Evolutionary conservation across 2,113 vertebrate genomes (phyloP).

Genomic region (Neodontobutis hainanensis): DNA sequence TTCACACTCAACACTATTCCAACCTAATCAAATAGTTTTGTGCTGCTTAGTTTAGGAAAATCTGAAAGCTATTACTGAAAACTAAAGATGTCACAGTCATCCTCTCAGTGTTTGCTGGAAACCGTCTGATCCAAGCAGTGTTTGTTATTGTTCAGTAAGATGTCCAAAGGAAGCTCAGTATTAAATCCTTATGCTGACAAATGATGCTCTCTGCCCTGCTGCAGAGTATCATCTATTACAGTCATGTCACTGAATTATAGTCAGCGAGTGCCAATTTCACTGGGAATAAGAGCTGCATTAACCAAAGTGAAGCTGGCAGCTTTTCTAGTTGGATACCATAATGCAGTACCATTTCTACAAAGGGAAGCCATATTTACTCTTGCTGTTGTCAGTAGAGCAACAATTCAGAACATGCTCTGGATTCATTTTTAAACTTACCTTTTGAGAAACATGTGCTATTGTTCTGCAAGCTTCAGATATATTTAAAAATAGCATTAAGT

Average conservation of each 20-base stretch:
- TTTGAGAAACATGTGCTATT: constrained; percentile 16
- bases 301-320: constrained; percentile 40
- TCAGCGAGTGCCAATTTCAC: constrained; percentile 33
- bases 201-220: neutral
- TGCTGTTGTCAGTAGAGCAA: constrained; percentile 47
- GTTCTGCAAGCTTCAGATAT: neutral
- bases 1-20: too few relatives aligned
- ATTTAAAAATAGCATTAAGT: neutral
- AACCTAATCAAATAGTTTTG: too few relatives aligned
- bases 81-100: neutral
- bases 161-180: neutral
- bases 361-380: constrained; percentile 35
- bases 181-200: neutral
- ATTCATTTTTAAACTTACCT: constrained; percentile 18
- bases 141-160: constrained; percentile 9
- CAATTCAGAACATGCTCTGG: constrained; percentile 14
- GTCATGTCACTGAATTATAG: constrained; percentile 12
- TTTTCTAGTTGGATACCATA: constrained; percentile 38
- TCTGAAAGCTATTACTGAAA: too few relatives aligned
- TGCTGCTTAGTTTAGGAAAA: too few relatives aligned
- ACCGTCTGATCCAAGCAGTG: neutral
- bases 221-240: constrained; percentile 7
- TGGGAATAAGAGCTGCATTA: constrained; percentile 16
- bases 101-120: neutral
- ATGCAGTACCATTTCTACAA: constrained; percentile 39